Conservation (phyloP, 2,888 invertebrate species). For the Aporophyla lueneburgensis region DNA sequence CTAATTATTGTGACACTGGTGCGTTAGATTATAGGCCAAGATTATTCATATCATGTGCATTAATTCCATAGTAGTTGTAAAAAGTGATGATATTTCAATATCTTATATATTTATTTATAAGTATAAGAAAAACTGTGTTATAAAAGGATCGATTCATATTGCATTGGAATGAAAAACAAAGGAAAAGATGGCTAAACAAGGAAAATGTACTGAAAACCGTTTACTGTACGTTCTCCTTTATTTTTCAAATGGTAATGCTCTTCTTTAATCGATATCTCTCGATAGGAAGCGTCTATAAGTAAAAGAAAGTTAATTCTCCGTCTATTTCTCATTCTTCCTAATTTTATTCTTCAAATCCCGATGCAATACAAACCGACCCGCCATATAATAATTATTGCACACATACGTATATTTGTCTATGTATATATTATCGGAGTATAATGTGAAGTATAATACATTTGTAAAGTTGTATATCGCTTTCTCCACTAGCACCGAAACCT, state of each 20-base stretch:
- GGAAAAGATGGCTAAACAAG: background rate
- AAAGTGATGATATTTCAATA: conserved; percentile 61
- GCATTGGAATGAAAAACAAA: background rate
- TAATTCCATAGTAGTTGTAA: conserved; percentile 53
- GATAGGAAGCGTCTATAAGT: background rate
- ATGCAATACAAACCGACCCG: conserved; percentile 30
- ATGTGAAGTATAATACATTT: conserved; percentile 66
- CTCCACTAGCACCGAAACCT: conserved; percentile 85
- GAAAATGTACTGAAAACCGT: background rate
- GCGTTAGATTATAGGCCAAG: conserved; percentile 58
- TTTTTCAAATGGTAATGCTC: background rate
- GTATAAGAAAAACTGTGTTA: conserved; percentile 56
- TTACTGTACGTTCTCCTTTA: background rate
- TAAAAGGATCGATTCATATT: conserved; percentile 37
- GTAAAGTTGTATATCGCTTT: conserved; percentile 74
- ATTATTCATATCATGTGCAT: conserved; percentile 64
- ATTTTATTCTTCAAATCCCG: background rate
- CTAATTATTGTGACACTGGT: conserved; percentile 68
- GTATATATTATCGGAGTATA: conserved; percentile 63
- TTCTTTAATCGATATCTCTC: background rate
- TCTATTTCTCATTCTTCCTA: background rate
- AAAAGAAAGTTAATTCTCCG: background rate
- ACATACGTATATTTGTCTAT: conserved; percentile 65
- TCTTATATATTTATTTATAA: conserved; percentile 56
- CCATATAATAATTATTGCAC: conserved; percentile 63